These are phyloP conservation scores for Aplocera efformata DNA, from an alignment of 2,888 invertebrate species.

Conservation along the genomic window DNA sequence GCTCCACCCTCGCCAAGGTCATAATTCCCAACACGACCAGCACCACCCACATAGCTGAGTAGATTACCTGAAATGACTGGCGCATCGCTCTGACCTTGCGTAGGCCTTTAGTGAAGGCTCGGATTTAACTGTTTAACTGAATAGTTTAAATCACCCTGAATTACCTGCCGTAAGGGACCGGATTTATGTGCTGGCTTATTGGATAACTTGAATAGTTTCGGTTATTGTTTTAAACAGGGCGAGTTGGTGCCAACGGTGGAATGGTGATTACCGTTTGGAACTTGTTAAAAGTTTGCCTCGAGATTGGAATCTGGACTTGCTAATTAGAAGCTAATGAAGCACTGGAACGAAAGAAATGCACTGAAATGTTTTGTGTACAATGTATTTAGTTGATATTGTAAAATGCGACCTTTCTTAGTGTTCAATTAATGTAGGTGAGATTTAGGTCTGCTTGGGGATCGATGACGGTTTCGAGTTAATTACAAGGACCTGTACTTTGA, in stretches of 20 bases:
- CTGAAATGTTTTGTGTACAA: no score
- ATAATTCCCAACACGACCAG: conserved; percentile 38
- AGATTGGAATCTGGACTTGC: conserved; percentile 17
- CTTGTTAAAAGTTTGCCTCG: conserved; percentile 16
- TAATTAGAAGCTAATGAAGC: conserved; percentile 9
- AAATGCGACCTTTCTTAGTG: no score
- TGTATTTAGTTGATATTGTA: no score
- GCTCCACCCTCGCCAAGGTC: conserved; percentile 22
- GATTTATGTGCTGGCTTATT: conserved; percentile 25
- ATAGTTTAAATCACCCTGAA: conserved; percentile 18
- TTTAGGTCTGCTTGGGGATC: no score
- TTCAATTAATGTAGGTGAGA: no score
- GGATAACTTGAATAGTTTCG: conserved; percentile 26
- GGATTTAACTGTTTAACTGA: conserved; percentile 4
- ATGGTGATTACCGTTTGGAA: conserved; percentile 13
- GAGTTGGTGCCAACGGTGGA: conserved; percentile 7
- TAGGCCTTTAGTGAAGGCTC: neutral
- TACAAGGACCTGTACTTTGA: no score
- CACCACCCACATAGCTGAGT: conserved; percentile 42
- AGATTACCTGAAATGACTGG: conserved; percentile 8
- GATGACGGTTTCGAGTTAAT: no score
- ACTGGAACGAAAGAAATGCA: no score
- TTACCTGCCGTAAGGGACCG: conserved; percentile 21
- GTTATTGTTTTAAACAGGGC: conserved; percentile 23
- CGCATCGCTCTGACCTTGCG: conserved; percentile 7